Percentiles rank a stretch among this genome's conserved stretches.
Evolutionary conservation across 2,113 vertebrate species (phyloP).

Genomic region (Clinocottus analis): DNA sequence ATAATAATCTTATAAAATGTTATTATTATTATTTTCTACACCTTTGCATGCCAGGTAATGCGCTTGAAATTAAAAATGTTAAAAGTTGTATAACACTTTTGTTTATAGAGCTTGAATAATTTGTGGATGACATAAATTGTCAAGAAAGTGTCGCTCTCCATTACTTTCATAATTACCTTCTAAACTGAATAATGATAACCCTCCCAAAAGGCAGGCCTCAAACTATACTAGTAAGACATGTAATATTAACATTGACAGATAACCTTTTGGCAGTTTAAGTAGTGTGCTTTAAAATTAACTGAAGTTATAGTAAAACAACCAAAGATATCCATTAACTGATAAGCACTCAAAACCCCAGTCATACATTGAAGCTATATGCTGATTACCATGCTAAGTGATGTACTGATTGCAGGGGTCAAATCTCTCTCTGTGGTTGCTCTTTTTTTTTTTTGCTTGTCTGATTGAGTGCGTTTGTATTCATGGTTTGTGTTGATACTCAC

Average conservation of each 20-base stretch:
- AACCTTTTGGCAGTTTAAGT: background rate
- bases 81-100: background rate
- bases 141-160: background rate
- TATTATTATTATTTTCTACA: background rate
- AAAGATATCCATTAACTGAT: background rate
- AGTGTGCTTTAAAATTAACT: background rate
- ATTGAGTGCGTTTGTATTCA: background rate
- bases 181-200: background rate
- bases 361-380: background rate
- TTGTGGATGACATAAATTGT: background rate
- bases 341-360: background rate
- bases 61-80: background rate
- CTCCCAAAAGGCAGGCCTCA: background rate
- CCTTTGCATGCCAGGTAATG: background rate
- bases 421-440: background rate
- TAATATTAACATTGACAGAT: background rate
- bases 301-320: background rate
- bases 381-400: background rate
- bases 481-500: conserved; percentile 66
- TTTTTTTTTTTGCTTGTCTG: background rate
- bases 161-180: background rate
- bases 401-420: background rate
- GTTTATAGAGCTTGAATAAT: background rate
- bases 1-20: background rate
- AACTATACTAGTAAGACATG: background rate